Evolutionary conservation across 1,140 invertebrate genomes (phyloP).

Genomic region (Kradibia gibbosae): DNA sequence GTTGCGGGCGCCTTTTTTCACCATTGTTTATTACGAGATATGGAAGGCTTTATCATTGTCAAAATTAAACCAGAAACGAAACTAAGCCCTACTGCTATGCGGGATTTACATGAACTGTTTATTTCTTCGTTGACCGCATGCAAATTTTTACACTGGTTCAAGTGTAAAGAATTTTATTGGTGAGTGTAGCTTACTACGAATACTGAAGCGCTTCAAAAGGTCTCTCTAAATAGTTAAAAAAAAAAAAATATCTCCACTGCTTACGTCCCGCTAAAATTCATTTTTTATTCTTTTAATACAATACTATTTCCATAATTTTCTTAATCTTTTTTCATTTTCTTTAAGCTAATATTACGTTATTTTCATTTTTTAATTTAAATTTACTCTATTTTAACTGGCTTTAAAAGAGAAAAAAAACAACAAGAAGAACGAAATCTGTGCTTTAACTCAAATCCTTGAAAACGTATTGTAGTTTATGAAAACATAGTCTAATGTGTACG

Average conservation of each 20-base stretch:
- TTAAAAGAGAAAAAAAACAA: too few species aligned
- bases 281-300: too few species aligned
- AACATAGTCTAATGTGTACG: neutral
- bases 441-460: neutral
- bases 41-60: neutral
- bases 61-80: neutral
- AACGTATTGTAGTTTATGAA: constrained; percentile 1
- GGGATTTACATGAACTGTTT: neutral
- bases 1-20: constrained; percentile 36
- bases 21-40: constrained; percentile 50
- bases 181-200: neutral
- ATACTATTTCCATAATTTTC: too few species aligned
- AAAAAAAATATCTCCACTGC: too few species aligned
- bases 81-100: neutral
- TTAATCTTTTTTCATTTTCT: too few species aligned
- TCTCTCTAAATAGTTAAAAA: neutral
- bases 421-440: too few species aligned
- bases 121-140: neutral
- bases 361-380: neutral
- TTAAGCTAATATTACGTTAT: neutral
- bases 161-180: neutral
- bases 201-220: too few species aligned
- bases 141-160: too few species aligned
- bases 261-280: too few species aligned
- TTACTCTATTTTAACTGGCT: neutral